Evolutionary conservation across 2,797 vertebrate species (phyloP), one percentile per base, ranked within the genome.

Genomic region (Glossophaga mutica): DNA sequence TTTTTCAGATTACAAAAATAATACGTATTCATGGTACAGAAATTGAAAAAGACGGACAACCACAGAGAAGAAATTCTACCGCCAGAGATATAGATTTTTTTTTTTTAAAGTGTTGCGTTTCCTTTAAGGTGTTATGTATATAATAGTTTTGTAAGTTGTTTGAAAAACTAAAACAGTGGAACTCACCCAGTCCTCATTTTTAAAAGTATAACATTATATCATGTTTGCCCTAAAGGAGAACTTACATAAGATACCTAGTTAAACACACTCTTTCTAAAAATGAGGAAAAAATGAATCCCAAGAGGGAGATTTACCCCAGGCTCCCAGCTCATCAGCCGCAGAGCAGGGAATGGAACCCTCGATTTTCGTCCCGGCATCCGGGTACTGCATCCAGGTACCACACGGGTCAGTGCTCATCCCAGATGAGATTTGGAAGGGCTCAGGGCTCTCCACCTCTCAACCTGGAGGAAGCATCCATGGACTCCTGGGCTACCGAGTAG

Each of bases 1-100:
- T 94, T 90, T 96, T 94, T 93, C 34, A 48, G 62, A 86, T 97
- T 91, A 95, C 50, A 96, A 59, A 97, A 90, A 92, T 81, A 95
- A 97, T 97, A 52, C 87, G 93, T 96, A 95, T 90, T 94, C 97
- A 96, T 94, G 83, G 73, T 94, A 87, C 77, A 94, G 86, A 94
- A 87, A 93, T 71, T 88, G 76, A 82, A 96, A 95, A 78, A 85
- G 93, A 39, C 68, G 94, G 87, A 79, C 70, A 96, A 95, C 83
- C 24, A 87, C 57, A 83, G 2, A 79, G 74, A 95, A 73, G 48
- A 78, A 93, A 90, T 92, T 82, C 59, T 68, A 94, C 76, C 46
- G 84, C 65, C 84, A 94, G 76, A 95, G 81, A 44, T 26, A 87
- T 0, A 81, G 19, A 78, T 42, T 81, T 90, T 62, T 90, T 62